Evolutionary conservation across 2,888 invertebrate genomes (phyloP), one percentile per base, ranked within the genome.

Genomic region (Drosophila eohydei): DNA sequence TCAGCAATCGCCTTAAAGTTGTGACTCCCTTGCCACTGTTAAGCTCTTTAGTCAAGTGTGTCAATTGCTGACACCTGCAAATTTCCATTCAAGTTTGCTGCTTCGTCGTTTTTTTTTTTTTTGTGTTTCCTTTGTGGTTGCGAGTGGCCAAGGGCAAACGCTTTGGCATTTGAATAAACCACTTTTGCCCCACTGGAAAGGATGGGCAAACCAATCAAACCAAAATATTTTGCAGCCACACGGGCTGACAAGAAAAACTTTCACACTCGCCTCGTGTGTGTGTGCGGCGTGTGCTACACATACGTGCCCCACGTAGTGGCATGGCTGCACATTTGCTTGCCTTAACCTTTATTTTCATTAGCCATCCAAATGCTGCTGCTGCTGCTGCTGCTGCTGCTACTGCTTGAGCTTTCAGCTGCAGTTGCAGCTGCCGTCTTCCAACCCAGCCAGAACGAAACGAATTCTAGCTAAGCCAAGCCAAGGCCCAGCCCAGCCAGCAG

Each of bases 291-390:
- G 43, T 34, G 54, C n/a, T 36, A 46, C 21, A 21, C 21, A 21
- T 21, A 21, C 48, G 58, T 50, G 58, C 44, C 54, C 28, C 67
- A 61, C 66, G 65, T 64, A 30, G 56, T 60, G 52, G 51, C 72
- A 59, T 28, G 77, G 40, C 41, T 56, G 65, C 54, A 40, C 56
- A 48, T 41, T 54, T 52, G 60, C 34, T 71, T 65, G 75, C 60
- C 80, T 70, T 74, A 67, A 71, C 79, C 80, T 74, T 78, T 87
- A 71, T 84, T 87, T 87, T 82, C 74, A 87, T 82, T 87, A 81
- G 78, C 72, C 43, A 58, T 36, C 34, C 59, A 51, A 44, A 62
- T 71, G 43, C 55, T 55, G 41, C 48, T 26, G 14, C 46, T 16
- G 30, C 48, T 11, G 48, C 46, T 30, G n/a, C 46, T 70, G 41